phyloP scores from a whole-genome alignment of 2,888 invertebrate species.

The Abscondita cerata region DNA sequence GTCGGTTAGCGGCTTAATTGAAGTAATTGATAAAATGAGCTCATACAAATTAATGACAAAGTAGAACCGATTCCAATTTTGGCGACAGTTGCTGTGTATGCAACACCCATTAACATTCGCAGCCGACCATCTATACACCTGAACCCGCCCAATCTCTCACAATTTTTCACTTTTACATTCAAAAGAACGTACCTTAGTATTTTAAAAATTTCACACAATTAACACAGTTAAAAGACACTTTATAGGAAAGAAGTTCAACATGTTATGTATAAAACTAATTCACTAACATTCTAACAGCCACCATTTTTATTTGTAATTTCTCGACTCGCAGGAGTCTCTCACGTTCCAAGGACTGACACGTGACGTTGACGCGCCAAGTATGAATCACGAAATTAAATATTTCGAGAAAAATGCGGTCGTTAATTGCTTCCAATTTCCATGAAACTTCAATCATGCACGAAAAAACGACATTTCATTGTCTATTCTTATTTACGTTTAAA shows the following conservation, averaged over 20 bases:
- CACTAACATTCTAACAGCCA: slow-evolving; percentile 45
- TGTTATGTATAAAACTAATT: slow-evolving; percentile 33
- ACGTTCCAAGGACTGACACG: slow-evolving; percentile 38
- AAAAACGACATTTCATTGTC: slow-evolving; percentile 5
- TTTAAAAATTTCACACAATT: slow-evolving; percentile 34
- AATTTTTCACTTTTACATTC: slow-evolving; percentile 15
- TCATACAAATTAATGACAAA: slow-evolving; percentile 48
- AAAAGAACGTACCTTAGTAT: slow-evolving; percentile 37
- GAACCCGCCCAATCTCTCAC: slow-evolving; percentile 35
- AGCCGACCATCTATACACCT: slow-evolving; percentile 38
- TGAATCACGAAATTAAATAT: slow-evolving; percentile 38
- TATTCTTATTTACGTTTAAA: background rate
- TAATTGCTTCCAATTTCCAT: slow-evolving; percentile 23
- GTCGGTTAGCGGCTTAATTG: slow-evolving; percentile 43
- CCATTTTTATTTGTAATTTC: slow-evolving; percentile 53
- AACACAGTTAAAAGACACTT: slow-evolving; percentile 33
- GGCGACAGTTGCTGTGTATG: slow-evolving; percentile 38
- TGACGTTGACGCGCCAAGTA: slow-evolving; percentile 41
- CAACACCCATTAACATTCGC: slow-evolving; percentile 51
- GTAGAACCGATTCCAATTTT: slow-evolving; percentile 37
- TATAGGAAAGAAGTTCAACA: slow-evolving; percentile 28
- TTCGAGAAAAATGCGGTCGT: slow-evolving; percentile 29
- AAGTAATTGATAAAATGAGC: slow-evolving; percentile 50
- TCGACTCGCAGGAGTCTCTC: slow-evolving; percentile 44
- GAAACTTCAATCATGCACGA: slow-evolving; percentile 15